phyloP scores from a whole-genome alignment of 2,113 vertebrate species.

The Microcebus tavaratra region DNA sequence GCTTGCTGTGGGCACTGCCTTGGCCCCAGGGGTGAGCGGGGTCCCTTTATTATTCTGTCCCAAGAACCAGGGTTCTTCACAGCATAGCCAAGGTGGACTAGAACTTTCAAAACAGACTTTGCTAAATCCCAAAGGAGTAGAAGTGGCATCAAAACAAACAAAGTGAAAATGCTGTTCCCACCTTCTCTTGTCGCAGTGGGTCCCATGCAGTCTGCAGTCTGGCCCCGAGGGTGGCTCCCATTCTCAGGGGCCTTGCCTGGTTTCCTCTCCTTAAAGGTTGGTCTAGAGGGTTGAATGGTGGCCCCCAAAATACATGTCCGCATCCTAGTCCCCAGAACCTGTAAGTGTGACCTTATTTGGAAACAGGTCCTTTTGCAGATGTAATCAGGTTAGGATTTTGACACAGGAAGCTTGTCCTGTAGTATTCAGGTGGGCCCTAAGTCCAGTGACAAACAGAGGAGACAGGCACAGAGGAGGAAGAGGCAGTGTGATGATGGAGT shows the following conservation, averaged over 20 bases:
- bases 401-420: conserved; percentile 26
- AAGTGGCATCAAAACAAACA: background rate
- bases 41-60: background rate
- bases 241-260: background rate
- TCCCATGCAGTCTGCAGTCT: background rate
- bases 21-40: background rate
- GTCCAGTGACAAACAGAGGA: background rate
- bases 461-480: background rate
- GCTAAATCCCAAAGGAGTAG: background rate
- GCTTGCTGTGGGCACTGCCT: background rate
- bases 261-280: background rate
- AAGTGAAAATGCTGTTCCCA: background rate
- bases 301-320: no score
- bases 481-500: background rate
- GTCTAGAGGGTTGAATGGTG: background rate
- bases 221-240: no score
- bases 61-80: background rate
- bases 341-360: conserved; percentile 3
- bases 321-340: background rate
- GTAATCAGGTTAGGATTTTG: conserved; percentile 37
- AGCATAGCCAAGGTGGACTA: background rate
- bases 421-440: background rate
- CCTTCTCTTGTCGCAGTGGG: background rate
- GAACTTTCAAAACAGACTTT: background rate
- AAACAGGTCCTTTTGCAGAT: background rate